phyloP scores from a whole-genome alignment of 2,888 invertebrate genomes.

The Litoditis marina region DNA sequence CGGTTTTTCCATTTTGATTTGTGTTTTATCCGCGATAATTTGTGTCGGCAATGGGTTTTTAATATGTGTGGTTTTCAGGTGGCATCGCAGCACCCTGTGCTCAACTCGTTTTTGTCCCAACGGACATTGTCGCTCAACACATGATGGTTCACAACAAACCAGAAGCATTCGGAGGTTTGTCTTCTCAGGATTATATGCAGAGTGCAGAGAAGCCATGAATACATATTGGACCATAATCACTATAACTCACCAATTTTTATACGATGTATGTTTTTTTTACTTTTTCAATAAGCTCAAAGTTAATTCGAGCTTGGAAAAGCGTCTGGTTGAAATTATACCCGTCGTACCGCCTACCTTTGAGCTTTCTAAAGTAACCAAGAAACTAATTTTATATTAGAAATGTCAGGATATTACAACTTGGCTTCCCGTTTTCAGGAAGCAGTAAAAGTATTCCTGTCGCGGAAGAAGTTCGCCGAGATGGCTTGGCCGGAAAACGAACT shows the following conservation, averaged over 20 bases:
- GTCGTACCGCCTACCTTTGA: not conserved
- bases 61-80: conserved; percentile 23
- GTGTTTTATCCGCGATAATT: not conserved
- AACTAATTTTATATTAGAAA: too few relatives aligned
- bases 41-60: not conserved
- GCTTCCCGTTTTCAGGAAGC: conserved; percentile 10
- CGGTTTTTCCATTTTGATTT: not conserved
- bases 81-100: conserved; percentile 52
- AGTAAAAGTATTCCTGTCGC: conserved; percentile 49
- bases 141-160: conserved; percentile 55
- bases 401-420: too few relatives aligned
- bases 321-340: too few relatives aligned
- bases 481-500: conserved; percentile 43
- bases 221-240: too few relatives aligned
- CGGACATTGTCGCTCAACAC: conserved; percentile 58
- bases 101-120: conserved; percentile 57
- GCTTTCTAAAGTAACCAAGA: too few relatives aligned
- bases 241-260: too few relatives aligned
- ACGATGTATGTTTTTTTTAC: too few relatives aligned
- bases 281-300: too few relatives aligned
- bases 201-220: too few relatives aligned
- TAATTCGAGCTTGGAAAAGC: too few relatives aligned
- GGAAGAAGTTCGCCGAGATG: conserved; percentile 44
- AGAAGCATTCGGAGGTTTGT: conserved; percentile 37
- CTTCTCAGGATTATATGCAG: too few relatives aligned